Evolutionary conservation across 2,797 vertebrate species (phyloP).

Genomic region (Acanthiza pusilla): DNA sequence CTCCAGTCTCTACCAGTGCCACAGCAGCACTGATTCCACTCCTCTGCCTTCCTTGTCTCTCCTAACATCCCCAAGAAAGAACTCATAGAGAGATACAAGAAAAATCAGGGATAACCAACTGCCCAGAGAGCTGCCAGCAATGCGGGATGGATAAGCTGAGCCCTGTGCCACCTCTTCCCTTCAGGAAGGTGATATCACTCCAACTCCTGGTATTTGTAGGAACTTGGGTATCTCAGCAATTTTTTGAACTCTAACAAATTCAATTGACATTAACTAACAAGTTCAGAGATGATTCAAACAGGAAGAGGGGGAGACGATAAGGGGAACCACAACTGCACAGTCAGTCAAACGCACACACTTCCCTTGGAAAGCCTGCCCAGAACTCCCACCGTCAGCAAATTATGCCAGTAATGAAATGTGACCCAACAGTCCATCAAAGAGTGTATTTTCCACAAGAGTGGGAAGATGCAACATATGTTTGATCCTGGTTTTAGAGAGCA

Average conservation of each 20-base stretch:
- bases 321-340: background rate
- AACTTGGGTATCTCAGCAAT: background rate
- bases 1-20: background rate
- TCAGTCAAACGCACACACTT: background rate
- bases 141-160: background rate
- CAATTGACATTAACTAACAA: background rate
- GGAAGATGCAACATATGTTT: background rate
- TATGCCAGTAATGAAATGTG: background rate
- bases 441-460: background rate
- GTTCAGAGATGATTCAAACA: background rate
- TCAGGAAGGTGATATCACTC: background rate
- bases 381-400: background rate
- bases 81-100: fast-evolving
- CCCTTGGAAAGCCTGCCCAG: background rate
- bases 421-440: background rate
- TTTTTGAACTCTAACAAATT: background rate
- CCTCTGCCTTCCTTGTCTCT: background rate
- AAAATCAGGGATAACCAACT: background rate
- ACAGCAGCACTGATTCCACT: background rate
- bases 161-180: background rate
- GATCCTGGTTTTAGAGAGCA: background rate
- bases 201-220: background rate
- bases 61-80: background rate
- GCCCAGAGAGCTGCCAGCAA: background rate
- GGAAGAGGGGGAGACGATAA: background rate